Percentiles rank a stretch among this genome's conserved stretches.
These are phyloP conservation scores for Cacoxenus indagator DNA, from an alignment of 2,888 invertebrate genomes.

Conservation along the genomic window DNA sequence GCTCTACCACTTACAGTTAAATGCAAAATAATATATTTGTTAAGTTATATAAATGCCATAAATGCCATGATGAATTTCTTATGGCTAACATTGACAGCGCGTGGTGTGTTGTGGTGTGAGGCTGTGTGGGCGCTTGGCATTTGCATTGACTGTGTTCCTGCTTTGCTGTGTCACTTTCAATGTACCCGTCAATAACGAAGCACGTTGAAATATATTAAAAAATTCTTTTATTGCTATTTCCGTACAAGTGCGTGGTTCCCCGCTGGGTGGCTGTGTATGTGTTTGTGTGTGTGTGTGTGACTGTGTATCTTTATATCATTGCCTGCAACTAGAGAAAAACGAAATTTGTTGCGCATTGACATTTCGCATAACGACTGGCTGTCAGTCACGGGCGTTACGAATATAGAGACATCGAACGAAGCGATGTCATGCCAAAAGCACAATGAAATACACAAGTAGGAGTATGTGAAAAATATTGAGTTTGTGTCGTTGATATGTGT, in stretches of 20 bases:
- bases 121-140: neutral
- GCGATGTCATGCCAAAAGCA: too few species aligned
- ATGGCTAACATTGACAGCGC: neutral
- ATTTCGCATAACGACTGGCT: neutral
- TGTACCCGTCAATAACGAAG: neutral
- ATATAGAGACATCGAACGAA: conserved; percentile 1
- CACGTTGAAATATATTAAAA: conserved; percentile 11
- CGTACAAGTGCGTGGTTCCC: neutral
- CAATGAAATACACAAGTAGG: too few species aligned
- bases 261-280: neutral
- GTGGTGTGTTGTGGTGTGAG: neutral
- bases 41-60: conserved; percentile 25
- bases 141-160: neutral
- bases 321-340: neutral
- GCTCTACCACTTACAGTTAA: neutral
- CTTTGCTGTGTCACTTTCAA: neutral
- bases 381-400: neutral
- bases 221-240: neutral
- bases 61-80: conserved; percentile 36
- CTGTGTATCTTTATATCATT: neutral
- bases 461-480: too few species aligned
- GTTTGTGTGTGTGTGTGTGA: neutral
- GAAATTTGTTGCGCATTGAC: conserved; percentile 6
- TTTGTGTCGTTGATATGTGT: neutral
- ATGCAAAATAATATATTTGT: conserved; percentile 7